Conservation (phyloP, 2,888 invertebrate species). For the Calameuta pallipes region DNA sequence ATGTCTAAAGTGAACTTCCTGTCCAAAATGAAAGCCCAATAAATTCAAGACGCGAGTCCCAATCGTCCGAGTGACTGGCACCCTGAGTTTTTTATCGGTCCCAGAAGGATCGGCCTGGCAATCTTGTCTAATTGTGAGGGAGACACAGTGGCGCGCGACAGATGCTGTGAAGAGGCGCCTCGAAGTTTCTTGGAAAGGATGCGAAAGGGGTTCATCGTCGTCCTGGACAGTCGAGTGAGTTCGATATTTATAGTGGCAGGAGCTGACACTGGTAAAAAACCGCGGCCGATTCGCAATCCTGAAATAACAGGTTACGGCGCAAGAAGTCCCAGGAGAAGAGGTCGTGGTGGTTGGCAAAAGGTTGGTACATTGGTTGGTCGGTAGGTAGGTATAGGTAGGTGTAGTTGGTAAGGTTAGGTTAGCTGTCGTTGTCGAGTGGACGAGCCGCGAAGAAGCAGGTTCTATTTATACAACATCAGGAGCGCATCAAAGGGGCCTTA, state of each 20-base stretch:
- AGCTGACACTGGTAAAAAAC: constrained; percentile 51
- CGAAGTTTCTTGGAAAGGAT: constrained; percentile 37
- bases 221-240: constrained; percentile 18
- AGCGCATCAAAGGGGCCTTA: constrained; percentile 17
- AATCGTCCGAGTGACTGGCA: neutral
- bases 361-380: neutral
- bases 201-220: constrained; percentile 1
- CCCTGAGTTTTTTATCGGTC: neutral
- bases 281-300: constrained; percentile 56
- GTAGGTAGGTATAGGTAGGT: neutral
- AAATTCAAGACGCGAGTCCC: neutral
- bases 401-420: neutral
- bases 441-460: constrained; percentile 18
- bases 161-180: constrained; percentile 48
- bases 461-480: constrained; percentile 29
- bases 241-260: constrained; percentile 55
- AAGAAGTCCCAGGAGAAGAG: constrained; percentile 14
- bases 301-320: constrained; percentile 61
- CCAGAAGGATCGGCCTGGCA: constrained; percentile 14
- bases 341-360: neutral
- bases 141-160: constrained; percentile 37
- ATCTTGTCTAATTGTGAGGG: constrained; percentile 49
- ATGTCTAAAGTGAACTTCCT: neutral
- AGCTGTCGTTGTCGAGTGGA: constrained; percentile 8
- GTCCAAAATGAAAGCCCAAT: neutral